Base-by-base conservation (phyloP, 2,888 invertebrate species). In the Xylota sylvarum region DNA sequence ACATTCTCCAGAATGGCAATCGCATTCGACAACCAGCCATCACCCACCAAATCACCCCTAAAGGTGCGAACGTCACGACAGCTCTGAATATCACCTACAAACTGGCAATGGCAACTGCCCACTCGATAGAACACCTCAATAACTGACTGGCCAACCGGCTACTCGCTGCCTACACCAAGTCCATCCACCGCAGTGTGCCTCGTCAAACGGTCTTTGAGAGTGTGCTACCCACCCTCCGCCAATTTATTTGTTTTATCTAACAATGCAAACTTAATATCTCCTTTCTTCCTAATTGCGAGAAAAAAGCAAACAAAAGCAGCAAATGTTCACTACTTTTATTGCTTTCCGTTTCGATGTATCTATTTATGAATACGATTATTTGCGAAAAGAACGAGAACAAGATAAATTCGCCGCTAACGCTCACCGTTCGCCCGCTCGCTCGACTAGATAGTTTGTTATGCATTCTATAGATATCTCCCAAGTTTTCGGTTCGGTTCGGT, bases 281-380 rank as follows among this genome's bases (percentile, higher is more conserved):
- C 64, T 72, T 72, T 62, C 70, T 48, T 65, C 37, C 56, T 74
- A 65, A 74, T 58, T 72, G 46, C 78, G 17, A 48, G 37, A 50
- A 17, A 23, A 77, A 55, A 43, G 27, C 56, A 76, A 43, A 48
- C 4, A 56, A 72, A 43, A 60, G 23, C 23, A 23, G 23, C 76
- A 73, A 81, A 86, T 55, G 72, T 55, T 73, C 67, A 55, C 52
- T 72, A 72, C 72, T 56, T 74, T 65, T 72, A 82, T 73, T 86
- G 77, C 62, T 48, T 69, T 78, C 27, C 69, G 48, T 72, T 86
- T 86, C 77, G 72, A 82, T 82, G 73, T 86, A 82, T 82, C 82
- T 86, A 82, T 86, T 82, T 86, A 62, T 73, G 73, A 86, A 82
- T 73, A 73, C 77, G 67, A 56, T 69, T 82, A 56, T 67, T 72